Percentiles rank a stretch among this genome's conserved stretches.
Evolutionary conservation across 2,797 vertebrate genomes (phyloP).

Genomic region (Hylomyscus alleni): DNA sequence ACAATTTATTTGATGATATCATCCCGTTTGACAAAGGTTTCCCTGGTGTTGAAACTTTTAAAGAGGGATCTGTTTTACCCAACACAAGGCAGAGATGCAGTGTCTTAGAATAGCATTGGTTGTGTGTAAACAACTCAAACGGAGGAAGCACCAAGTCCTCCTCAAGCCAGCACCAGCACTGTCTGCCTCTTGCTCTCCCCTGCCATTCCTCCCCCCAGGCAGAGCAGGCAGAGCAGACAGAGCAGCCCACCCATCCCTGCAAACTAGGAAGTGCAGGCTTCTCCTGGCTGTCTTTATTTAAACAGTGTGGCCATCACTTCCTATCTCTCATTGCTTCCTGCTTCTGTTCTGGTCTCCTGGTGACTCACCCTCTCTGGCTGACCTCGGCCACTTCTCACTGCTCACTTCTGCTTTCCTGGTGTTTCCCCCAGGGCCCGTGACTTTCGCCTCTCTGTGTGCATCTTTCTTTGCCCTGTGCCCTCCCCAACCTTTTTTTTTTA

Average conservation of each 20-base stretch:
- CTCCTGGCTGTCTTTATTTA: not conserved
- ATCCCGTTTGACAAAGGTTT: not conserved
- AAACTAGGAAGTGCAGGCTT: not conserved
- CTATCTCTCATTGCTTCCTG: not conserved
- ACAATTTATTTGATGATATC: not conserved
- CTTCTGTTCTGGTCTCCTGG: not conserved
- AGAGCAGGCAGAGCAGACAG: not conserved
- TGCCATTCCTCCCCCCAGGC: not conserved
- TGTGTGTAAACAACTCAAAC: slow-evolving; percentile 10
- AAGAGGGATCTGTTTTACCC: not conserved
- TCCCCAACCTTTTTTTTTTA: not conserved
- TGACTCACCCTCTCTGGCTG: not conserved
- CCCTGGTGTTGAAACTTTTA: not conserved
- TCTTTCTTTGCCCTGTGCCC: not conserved
- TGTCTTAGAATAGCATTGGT: not conserved
- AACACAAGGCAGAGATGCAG: not conserved
- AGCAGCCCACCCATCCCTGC: not conserved
- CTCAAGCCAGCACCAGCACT: not conserved
- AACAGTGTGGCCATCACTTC: not conserved
- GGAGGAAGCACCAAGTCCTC: not conserved
- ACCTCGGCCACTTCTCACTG: not conserved
- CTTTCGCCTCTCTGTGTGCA: not conserved
- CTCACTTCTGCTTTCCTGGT: slow-evolving; percentile 29
- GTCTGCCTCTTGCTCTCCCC: not conserved
- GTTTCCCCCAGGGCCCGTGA: not conserved